Conservation (phyloP, 2,113 vertebrate genomes). For the Macaca fascicularis region DNA sequence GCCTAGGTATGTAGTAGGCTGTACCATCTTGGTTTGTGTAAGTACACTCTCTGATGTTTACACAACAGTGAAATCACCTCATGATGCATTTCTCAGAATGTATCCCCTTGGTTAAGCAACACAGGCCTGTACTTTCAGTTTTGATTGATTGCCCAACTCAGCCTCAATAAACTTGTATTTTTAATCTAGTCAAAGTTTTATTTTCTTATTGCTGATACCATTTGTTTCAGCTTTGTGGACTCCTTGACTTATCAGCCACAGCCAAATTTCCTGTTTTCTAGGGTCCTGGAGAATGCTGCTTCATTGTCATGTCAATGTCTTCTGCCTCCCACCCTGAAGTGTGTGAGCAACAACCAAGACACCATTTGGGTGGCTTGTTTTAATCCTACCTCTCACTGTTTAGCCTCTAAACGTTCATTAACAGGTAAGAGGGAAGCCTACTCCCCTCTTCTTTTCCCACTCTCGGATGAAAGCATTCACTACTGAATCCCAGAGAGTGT, state of each 20-base stretch:
- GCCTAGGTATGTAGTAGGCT: not conserved
- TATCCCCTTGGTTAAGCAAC: not conserved
- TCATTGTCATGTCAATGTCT: not conserved
- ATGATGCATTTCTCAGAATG: not conserved
- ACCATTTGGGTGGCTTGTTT: not conserved
- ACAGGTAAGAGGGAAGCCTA: not conserved
- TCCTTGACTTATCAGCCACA: not conserved
- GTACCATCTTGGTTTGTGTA: not conserved
- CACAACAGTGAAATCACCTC: not conserved
- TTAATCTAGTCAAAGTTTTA: not conserved
- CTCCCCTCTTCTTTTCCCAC: not conserved
- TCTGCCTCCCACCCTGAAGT: not conserved
- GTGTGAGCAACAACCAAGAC: not conserved
- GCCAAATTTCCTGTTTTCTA: not conserved
- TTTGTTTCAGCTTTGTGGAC: not conserved
- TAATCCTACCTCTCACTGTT: not conserved
- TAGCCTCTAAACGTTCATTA: not conserved
- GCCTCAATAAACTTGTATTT: not conserved
- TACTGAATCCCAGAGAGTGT: not conserved
- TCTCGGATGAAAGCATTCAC: not conserved
- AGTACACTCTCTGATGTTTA: not conserved
- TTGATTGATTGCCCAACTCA: not conserved
- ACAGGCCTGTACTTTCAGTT: not conserved
- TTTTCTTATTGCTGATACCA: not conserved
- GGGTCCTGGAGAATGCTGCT: not conserved